Evolutionary conservation across 2,888 invertebrate species (phyloP), one percentile per base, ranked within the genome.

Genomic region (Lycia hirtaria): DNA sequence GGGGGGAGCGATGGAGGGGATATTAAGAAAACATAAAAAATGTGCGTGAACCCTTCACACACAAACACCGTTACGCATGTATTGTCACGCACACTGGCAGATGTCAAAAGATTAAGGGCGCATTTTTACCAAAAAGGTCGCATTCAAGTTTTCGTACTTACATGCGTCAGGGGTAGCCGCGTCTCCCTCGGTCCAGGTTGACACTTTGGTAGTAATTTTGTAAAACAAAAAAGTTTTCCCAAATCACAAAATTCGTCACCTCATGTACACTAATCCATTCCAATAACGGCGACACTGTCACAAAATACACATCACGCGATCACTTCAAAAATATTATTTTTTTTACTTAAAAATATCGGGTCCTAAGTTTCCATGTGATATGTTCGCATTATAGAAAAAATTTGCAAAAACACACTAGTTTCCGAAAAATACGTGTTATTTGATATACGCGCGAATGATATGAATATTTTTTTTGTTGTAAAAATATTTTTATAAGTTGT

Each of bases 151-250:
- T 56, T 43, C 26, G 63, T 86, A 92, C 91, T 91, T 66, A 92
- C 91, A 92, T 92, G 85, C 91, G 91, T 90, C 91, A 91, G 91
- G 87, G 87, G 91, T 82, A 88, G 88, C 81, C 84, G 87, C 83
- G 72, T 87, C 91, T 83, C 86, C 90, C 81, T 90, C 91, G 85
- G 87, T 91, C 91, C 91, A 92, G 90, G 88, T 90, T 89, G 91
- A 88, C 87, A 92, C 88, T 86, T 90, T 76, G 90, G 90, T 87
- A 84, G 89, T 87, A 92, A 92, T 92, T 90, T 91, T 91, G 83
- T 78, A 76, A 81, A 83, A 87, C 80, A 78, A 82, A 85, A 85
- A 87, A 83, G 83, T 83, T 82, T 81, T 32, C 48, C 79, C 78
- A 80, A n/a, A 82, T 85, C 72, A 69, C 73, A 78, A 77, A 83